These are phyloP conservation scores for Cheilosia pagana DNA, from an alignment of 2,888 invertebrate species.

Conservation along the genomic window DNA sequence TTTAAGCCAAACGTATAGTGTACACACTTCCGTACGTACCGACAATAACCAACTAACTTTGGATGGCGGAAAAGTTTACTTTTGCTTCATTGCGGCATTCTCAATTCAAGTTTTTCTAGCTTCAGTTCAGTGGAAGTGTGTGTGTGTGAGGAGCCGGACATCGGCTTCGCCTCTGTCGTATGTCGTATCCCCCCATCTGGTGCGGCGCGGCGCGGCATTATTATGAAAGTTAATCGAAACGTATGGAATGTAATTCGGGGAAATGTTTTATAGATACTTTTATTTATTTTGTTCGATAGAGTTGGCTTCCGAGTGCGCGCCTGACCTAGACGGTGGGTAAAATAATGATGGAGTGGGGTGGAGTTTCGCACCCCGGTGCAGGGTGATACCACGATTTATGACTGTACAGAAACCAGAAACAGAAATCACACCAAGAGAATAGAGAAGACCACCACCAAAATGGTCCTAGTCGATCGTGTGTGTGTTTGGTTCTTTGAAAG, in stretches of 20 bases:
- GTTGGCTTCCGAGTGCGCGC: conserved; percentile 40
- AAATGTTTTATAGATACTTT: conserved; percentile 75
- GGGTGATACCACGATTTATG: conserved; percentile 69
- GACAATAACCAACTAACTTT: conserved; percentile 60
- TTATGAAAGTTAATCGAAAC: conserved; percentile 75
- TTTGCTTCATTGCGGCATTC: conserved; percentile 73
- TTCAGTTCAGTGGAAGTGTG: neutral
- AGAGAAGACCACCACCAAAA: conserved; percentile 39
- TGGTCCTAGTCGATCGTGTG: conserved; percentile 49
- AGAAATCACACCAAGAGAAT: conserved; percentile 52
- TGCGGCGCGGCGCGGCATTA: conserved; percentile 46
- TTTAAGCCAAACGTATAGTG: conserved; percentile 66
- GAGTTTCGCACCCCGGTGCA: conserved; percentile 24
- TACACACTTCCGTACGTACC: conserved; percentile 35
- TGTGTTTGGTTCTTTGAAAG: conserved; percentile 52
- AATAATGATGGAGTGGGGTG: neutral
- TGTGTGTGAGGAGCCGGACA: neutral
- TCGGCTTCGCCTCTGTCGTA: neutral
- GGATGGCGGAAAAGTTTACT: conserved; percentile 72
- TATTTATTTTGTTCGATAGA: conserved; percentile 69
- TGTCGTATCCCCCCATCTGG: conserved; percentile 41
- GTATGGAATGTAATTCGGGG: conserved; percentile 72
- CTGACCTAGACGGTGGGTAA: conserved; percentile 25
- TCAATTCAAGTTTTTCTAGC: conserved; percentile 57
- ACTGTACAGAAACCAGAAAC: conserved; percentile 38